Base-by-base conservation (phyloP, 2,888 invertebrate species). In the Polietes domitor region DNA sequence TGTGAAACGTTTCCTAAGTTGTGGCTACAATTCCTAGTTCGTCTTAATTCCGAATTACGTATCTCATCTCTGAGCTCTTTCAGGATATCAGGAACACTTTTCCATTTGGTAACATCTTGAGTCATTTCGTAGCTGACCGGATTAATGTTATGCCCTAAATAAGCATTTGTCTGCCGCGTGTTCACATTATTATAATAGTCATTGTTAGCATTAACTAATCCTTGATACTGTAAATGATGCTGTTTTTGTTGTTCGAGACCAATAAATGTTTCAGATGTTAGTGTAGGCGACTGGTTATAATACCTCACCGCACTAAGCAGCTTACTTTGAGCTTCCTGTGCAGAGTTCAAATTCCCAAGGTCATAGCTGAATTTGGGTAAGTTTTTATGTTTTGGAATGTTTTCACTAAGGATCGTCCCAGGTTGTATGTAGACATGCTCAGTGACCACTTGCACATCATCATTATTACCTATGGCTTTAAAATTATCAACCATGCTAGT, bases 11-110 rank as follows among this genome's bases (percentile, higher is more conserved):
- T 87, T 74, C 89, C 89, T 83, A 89, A 86, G 89, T 93, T 93
- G 9, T 94, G 94, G 87, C 94, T 94, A 65, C 92, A 92, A 85
- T 94, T 94, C 78, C 93, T 92, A 0, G 93, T 93, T 50, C 93
- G 92, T 17, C 94, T 93, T 77, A 92, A 92, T 2, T 93, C 93
- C 68, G 93, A 92, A 65, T 93, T 91, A 77, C 93, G 93, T 17
- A 93, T 92, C 90, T 96, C 96, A 86, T 94, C 94, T 90, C 96
- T 95, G 84, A 97, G 92, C 87, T 96, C 96, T 88, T 94, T 94
- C 21, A 96, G 93, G 89, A 97, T 96, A 90, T 96, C 95, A 0
- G 96, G 96, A 55, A 96, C 96, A 91, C 95, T 95, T 87, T 94
- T 93, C 0, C 94, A 94, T 86, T 94, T 92, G 5, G 92, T 26